Base-by-base conservation (phyloP, 92 coral and sea anemone genomes). In the Bergia puertoricense region DNA sequence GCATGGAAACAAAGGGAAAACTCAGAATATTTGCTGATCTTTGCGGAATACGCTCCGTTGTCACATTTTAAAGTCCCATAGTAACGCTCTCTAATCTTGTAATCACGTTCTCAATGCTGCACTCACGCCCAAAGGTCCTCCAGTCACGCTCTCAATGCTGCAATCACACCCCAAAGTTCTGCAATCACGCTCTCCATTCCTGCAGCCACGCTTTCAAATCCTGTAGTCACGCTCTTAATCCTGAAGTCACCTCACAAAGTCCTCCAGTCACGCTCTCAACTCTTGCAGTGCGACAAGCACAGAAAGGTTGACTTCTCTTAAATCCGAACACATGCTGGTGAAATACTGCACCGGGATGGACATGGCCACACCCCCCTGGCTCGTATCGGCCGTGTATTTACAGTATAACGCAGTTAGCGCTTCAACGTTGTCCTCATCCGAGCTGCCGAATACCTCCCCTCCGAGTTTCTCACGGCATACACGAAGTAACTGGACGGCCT, bases 381-480 rank as follows among this genome's bases (percentile, higher is more conserved):
- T 92, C 87, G 89, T 94, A 82, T 97, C 98, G 18, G 93, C 96
- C 43, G 93, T 78, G 45, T 97, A 93, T 74, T 92, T 94, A 74
- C 97, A 93, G 81, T 89, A 97, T 66, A 97, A 36, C 3, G 94
- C 89, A 72, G 95, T 88, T 79, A 97, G 57, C 18, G 89, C 83
- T 71, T 95, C 98, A 50, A 94, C 86, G 85, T 95, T 94, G 88
- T 97, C 98, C 79, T 95, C 97, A 50, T 95, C 98, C 2, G 97
- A 93, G 13, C 77, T 86, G 15, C 95, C 96, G 65, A 92, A 91
- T 67, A 78, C 77, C 38, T 93, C 95, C 5, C 93, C 93, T 4
- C 90, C 92, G 44, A 95, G 86, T 82, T 88, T 91, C 57, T 93
- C 96, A 23, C 98, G 90, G 86, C 90, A 92, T 2, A 89, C 92